Evolutionary conservation across 2,113 vertebrate species (phyloP).

Genomic region (Gallinago media): DNA sequence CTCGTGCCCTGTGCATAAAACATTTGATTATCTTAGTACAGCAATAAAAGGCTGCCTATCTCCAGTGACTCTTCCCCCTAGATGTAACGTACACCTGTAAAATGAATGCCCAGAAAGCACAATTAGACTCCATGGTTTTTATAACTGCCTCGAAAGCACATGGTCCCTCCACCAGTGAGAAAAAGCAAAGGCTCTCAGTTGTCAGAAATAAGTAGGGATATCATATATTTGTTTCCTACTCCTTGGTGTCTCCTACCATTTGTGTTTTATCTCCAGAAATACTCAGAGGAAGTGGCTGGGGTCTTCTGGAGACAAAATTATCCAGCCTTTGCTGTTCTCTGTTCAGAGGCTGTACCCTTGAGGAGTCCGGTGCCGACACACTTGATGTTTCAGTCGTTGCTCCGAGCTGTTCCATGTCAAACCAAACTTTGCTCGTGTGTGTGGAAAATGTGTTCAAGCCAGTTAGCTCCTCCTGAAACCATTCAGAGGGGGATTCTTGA

Average conservation of each 20-base stretch:
- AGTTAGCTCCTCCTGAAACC: not conserved
- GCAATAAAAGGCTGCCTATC: not conserved
- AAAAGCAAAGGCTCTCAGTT: not conserved
- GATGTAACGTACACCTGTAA: not conserved
- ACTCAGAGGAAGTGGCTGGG: not conserved
- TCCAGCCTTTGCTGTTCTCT: not conserved
- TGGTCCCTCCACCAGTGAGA: not conserved
- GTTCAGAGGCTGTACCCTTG: not conserved
- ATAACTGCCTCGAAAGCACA: not conserved
- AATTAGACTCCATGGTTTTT: not conserved
- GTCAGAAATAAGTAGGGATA: not conserved
- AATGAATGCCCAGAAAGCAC: not conserved
- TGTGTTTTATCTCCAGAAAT: not conserved
- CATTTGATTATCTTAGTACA: not conserved
- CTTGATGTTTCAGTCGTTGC: not conserved
- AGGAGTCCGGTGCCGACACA: rapidly evolving
- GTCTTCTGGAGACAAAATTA: not conserved
- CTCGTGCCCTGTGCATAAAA: not conserved
- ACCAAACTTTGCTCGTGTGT: not conserved
- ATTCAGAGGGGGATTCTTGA: not conserved
- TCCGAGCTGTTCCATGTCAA: not conserved
- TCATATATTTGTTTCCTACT: not conserved
- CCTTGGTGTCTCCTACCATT: not conserved
- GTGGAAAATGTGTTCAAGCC: not conserved
- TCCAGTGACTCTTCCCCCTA: not conserved